Conservation (phyloP, 2,113 vertebrate species). For the Chloropsis cyanopogon region DNA sequence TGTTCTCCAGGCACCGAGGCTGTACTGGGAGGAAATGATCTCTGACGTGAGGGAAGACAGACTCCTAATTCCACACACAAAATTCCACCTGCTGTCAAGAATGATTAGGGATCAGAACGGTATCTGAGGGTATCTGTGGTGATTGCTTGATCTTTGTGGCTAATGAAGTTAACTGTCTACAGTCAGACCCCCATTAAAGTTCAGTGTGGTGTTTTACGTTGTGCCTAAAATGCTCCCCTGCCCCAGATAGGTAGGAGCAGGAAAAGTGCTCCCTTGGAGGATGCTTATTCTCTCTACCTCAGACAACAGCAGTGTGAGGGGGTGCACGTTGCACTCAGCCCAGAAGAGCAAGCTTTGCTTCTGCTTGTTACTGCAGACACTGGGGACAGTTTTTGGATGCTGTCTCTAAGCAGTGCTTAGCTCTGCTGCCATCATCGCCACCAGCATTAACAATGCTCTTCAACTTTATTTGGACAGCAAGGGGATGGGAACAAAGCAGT, state of each 20-base stretch:
- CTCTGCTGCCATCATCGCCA: neutral
- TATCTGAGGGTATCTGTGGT: neutral
- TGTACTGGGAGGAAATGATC: neutral
- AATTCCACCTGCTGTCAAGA: slow-evolving; percentile 17
- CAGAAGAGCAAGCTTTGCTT: neutral
- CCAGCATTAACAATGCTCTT: neutral
- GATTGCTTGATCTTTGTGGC: neutral
- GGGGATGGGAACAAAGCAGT: neutral
- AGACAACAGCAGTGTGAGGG: neutral
- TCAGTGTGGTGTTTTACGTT: neutral
- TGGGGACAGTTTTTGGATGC: neutral
- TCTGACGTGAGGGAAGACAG: neutral
- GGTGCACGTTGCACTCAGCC: neutral
- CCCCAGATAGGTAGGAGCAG: neutral
- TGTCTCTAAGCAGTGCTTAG: neutral
- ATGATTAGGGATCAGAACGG: neutral
- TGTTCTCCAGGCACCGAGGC: neutral
- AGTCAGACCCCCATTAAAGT: neutral
- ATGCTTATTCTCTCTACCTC: neutral
- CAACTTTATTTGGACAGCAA: neutral
- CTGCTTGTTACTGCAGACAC: neutral
- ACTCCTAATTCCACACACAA: neutral
- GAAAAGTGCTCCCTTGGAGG: neutral
- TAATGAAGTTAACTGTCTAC: neutral
- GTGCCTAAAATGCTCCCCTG: neutral